Conservation (phyloP, 30 jellyfish, hydroid and myxozoan species). For the Cassiopea xamachana region DNA sequence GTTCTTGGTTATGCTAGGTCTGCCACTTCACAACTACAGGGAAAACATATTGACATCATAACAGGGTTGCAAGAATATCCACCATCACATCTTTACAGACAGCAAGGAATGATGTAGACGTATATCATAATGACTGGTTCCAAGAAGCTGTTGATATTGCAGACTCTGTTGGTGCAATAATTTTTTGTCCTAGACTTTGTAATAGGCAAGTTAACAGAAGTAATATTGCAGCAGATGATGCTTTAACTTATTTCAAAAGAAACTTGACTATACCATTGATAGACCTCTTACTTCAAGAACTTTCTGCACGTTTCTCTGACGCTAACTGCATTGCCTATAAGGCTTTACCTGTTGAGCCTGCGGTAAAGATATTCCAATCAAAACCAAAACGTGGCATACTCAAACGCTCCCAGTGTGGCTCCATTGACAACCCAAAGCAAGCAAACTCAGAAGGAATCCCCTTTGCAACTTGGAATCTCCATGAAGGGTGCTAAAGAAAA, state of each 20-base stretch:
- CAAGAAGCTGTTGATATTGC: slow-evolving; percentile 4
- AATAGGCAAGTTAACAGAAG: neutral
- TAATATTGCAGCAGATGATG: slow-evolving; percentile 15
- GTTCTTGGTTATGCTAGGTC: slow-evolving; percentile 28
- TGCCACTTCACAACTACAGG: slow-evolving; percentile 46
- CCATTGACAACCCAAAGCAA: neutral
- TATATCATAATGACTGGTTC: slow-evolving; percentile 1
- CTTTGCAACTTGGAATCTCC: neutral
- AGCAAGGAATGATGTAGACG: neutral
- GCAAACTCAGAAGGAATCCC: neutral
- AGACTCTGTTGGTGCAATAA: slow-evolving; percentile 12
- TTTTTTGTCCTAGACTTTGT: neutral
- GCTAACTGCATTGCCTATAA: slow-evolving; percentile 15
- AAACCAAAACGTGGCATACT: neutral
- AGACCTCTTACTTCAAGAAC: slow-evolving; percentile 24
- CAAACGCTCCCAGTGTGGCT: neutral
- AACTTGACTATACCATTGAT: slow-evolving; percentile 14
- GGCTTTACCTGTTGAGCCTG: slow-evolving; percentile 1
- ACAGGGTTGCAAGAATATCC: slow-evolving; percentile 32
- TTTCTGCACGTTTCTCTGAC: neutral
- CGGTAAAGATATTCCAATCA: slow-evolving; percentile 3
- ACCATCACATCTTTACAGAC: slow-evolving; percentile 13
- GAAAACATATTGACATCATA: slow-evolving; percentile 25
- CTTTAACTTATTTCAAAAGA: neutral
- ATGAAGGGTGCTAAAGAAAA: neutral